These are phyloP conservation scores for Sebastes dallii DNA, from an alignment of 2,797 vertebrate genomes.

Conservation along the genomic window DNA sequence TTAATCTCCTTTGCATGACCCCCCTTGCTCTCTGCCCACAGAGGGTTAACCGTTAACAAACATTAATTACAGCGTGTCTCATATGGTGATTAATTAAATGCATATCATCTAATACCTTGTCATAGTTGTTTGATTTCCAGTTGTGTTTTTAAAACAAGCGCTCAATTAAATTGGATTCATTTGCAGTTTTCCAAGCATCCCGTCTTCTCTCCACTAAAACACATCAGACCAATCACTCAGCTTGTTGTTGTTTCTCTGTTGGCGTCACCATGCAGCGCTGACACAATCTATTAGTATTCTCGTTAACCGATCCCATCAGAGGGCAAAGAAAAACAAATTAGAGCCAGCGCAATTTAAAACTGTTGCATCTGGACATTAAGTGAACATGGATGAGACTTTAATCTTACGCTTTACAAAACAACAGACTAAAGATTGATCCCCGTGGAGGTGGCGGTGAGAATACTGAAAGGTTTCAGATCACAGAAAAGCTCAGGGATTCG, in stretches of 20 bases:
- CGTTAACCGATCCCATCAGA: neutral
- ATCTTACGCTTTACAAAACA: constrained; percentile 38
- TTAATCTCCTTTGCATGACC: constrained; percentile 15
- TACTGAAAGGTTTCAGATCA: neutral
- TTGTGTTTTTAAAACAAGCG: neutral
- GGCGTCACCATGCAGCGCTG: neutral
- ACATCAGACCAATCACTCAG: neutral
- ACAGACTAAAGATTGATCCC: constrained; percentile 36
- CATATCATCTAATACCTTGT: neutral
- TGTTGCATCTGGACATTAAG: constrained; percentile 18
- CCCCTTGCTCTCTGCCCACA: neutral
- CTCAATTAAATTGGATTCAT: neutral
- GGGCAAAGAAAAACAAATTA: constrained; percentile 30
- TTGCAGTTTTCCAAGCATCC: neutral
- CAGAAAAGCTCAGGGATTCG: neutral
- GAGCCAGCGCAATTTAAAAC: constrained; percentile 15
- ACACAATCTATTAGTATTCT: constrained; percentile 11
- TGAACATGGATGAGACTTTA: constrained; percentile 14
- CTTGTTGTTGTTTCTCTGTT: neutral
- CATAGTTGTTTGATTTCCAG: neutral
- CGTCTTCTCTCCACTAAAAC: neutral
- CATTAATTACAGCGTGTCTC: constrained; percentile 9
- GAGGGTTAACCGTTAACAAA: constrained; percentile 5
- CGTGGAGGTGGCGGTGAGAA: neutral
- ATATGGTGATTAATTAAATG: constrained; percentile 17